Evolutionary conservation across 2,797 vertebrate species (phyloP), one percentile per base, ranked within the genome.

Genomic region (Sebastes minor): DNA sequence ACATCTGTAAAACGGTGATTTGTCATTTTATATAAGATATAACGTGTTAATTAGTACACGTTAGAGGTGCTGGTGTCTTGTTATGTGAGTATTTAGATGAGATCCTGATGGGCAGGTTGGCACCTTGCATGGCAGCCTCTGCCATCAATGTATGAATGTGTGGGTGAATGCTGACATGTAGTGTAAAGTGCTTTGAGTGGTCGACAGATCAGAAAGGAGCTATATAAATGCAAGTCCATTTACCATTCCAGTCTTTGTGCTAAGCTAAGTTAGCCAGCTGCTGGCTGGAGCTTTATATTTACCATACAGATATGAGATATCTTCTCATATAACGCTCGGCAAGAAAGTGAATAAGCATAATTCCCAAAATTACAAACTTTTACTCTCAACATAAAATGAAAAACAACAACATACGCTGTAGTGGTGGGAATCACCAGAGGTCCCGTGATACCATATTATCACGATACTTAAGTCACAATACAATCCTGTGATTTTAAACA

Each of bases 201-300:
- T 49, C 46, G 18, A 0, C 0, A 20, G 46, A 49, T 0, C 0
- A 20, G 7, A 49, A 49, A 49, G 46, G 46, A 4, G 46, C 18
- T 49, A 0, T 49, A 20, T 49, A 20, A 49, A 49, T 20, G 46
- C 46, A 49, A 49, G 8, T 20, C 46, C 18, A 20, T 49, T 49
- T 49, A 9, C 18, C 16, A 20, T 35, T 55, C 7, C 23, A 6
- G 23, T 53, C 12, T 64, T 46, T 25, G 7, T 11, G 42, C n/a
- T 46, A 20, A 55, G 4, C 23, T 28, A 49, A 11, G 8, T 32
- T 59, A 52, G 12, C 38, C 4, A 6, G 8, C 32, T 38, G 9
- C 5, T 11, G 14, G 27, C 33, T 60, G 27, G 25, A 42, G n/a
- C 3, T 30, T 66, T 18, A n/a, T 7, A 10, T 30, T 69, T 16